Conservation (phyloP, 2,888 invertebrate genomes). For the Drosophila colorata region DNA sequence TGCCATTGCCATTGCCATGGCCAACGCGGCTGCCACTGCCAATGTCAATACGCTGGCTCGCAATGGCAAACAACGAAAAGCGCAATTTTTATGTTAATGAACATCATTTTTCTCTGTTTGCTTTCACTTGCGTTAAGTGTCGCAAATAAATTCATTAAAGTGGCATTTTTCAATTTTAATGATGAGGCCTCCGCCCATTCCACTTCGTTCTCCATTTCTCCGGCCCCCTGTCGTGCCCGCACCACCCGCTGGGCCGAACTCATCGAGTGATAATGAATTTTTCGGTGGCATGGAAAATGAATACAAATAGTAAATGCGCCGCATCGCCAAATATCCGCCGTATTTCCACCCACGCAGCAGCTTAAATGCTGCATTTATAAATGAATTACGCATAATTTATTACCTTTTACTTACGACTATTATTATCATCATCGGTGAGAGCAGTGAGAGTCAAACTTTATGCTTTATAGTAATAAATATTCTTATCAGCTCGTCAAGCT, state of each 20-base stretch:
- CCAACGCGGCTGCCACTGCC: constrained; percentile 3
- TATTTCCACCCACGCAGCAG: constrained; percentile 9
- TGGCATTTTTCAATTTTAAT: constrained; percentile 82
- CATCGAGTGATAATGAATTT: constrained; percentile 32
- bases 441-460: constrained; percentile 15
- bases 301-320: constrained; percentile 33
- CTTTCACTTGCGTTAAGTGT: constrained; percentile 78
- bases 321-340: background rate
- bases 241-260: constrained; percentile 1
- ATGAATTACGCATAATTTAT: constrained; percentile 61
- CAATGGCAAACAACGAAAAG: constrained; percentile 50
- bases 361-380: constrained; percentile 57
- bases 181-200: constrained; percentile 41
- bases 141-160: constrained; percentile 81
- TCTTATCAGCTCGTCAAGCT: constrained; percentile 47
- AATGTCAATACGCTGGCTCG: constrained; percentile 43
- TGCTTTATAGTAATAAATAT: constrained; percentile 34
- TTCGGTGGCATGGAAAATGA: constrained; percentile 19
- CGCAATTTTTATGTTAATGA: constrained; percentile 78
- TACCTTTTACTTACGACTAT: constrained; percentile 31
- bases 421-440: constrained; percentile 12
- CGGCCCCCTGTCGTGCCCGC: background rate
- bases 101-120: constrained; percentile 80
- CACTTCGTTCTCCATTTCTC: background rate
- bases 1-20: constrained; percentile 5